Percentiles rank a stretch among this genome's conserved stretches.
phyloP scores from a whole-genome alignment of 2,797 vertebrate species.

The Phalloptychus januarius region DNA sequence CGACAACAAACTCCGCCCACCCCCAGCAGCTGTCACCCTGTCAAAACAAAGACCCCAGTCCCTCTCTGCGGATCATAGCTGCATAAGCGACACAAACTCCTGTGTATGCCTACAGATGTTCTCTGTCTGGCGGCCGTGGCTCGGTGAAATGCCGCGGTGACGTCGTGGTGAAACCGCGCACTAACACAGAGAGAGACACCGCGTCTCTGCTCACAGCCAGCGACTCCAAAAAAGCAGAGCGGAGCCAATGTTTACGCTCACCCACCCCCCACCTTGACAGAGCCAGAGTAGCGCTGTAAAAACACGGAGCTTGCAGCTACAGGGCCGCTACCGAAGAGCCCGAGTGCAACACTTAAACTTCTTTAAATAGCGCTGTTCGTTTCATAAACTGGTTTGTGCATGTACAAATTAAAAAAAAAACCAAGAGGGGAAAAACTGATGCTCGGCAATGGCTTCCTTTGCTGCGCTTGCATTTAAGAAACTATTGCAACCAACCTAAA shows the following conservation, averaged over 20 bases:
- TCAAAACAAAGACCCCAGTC: constrained; percentile 89
- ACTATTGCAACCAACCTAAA: constrained; percentile 63
- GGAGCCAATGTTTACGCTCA: constrained; percentile 77
- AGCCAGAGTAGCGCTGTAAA: constrained; percentile 47
- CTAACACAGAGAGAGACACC: constrained; percentile 7
- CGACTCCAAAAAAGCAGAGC: constrained; percentile 58
- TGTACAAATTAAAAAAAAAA: constrained; percentile 37
- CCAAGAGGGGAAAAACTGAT: constrained; percentile 19
- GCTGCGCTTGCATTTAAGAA: constrained; percentile 80
- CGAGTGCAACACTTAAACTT: neutral
- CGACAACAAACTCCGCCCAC: constrained; percentile 84
- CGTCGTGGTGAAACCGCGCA: constrained; percentile 4
- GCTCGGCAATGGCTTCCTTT: constrained; percentile 79
- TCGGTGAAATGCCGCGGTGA: constrained; percentile 18
- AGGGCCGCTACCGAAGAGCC: constrained; percentile 3
- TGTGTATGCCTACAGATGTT: neutral
- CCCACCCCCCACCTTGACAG: constrained; percentile 67
- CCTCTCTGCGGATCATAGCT: constrained; percentile 55
- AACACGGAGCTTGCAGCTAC: constrained; percentile 40
- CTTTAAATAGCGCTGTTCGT: neutral
- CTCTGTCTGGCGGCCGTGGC: constrained; percentile 27
- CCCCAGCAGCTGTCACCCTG: constrained; percentile 87
- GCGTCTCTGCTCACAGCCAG: constrained; percentile 33
- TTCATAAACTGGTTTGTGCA: constrained; percentile 32
- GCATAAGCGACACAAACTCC: constrained; percentile 49